A percentile compares a stretch with the other conserved stretches of the same genome.
These are phyloP conservation scores for Ranitomeya imitator DNA, from an alignment of 2,113 vertebrate genomes.

Conservation along the genomic window DNA sequence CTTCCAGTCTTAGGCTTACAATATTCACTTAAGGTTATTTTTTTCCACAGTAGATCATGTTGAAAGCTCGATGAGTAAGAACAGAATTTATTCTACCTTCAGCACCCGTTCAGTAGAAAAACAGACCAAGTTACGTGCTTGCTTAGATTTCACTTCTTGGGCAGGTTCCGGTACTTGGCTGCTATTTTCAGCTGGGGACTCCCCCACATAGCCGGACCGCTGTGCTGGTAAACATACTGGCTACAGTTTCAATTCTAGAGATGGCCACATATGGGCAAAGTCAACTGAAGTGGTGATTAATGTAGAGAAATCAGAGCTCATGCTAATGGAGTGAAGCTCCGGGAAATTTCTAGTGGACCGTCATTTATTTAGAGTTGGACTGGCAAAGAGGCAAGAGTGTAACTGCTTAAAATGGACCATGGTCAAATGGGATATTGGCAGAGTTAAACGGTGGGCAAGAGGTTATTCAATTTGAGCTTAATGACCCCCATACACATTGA, in stretches of 20 bases:
- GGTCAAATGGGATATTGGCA: too few species aligned
- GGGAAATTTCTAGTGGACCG: too few species aligned
- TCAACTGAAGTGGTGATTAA: background rate
- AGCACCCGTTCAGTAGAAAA: background rate
- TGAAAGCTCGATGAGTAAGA: constrained; percentile 27
- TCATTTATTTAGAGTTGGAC: too few species aligned
- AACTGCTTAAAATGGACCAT: too few species aligned
- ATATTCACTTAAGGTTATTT: background rate
- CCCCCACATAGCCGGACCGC: background rate
- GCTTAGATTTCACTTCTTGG: constrained; percentile 27
- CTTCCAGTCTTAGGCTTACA: background rate
- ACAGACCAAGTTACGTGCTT: background rate
- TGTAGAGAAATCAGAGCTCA: background rate
- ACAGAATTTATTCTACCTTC: constrained; percentile 10
- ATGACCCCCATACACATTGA: too few species aligned
- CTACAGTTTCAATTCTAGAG: background rate
- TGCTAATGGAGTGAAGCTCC: background rate
- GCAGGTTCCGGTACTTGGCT: constrained; percentile 1
- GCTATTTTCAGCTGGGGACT: constrained; percentile 33
- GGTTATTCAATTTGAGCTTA: too few species aligned
- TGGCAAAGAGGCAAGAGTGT: too few species aligned
- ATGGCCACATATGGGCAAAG: background rate
- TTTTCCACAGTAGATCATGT: constrained; percentile 13
- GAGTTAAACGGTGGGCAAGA: too few species aligned
- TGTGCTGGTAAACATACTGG: constrained; percentile 11